phyloP scores from a whole-genome alignment of 2,888 invertebrate genomes.

The Smittia sp. region DNA sequence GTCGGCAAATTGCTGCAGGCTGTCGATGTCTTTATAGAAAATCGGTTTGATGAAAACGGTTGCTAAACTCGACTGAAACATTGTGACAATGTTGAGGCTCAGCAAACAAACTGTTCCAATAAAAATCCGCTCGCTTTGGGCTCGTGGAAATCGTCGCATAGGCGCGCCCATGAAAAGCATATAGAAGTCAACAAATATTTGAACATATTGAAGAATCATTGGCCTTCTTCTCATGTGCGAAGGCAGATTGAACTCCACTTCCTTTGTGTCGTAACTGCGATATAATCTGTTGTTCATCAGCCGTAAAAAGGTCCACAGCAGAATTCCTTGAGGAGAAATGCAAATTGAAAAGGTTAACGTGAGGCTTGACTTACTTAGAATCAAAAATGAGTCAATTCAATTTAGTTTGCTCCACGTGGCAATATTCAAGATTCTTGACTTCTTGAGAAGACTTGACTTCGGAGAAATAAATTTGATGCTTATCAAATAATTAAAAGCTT shows the following conservation, averaged over 20 bases:
- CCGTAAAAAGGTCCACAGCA: slow-evolving; percentile 17
- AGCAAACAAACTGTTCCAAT: slow-evolving; percentile 50
- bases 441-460: no score
- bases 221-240: slow-evolving; percentile 8
- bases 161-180: slow-evolving; percentile 51
- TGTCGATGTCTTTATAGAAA: slow-evolving; percentile 52
- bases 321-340: background rate
- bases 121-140: slow-evolving; percentile 51
- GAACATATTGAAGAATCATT: slow-evolving; percentile 39
- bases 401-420: no score
- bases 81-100: slow-evolving; percentile 52
- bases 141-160: slow-evolving; percentile 49
- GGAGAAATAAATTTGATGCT: no score
- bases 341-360: background rate
- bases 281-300: slow-evolving; percentile 18
- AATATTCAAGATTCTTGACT: no score
- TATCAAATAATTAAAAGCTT: no score
- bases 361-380: background rate
- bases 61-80: slow-evolving; percentile 53
- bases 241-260: slow-evolving; percentile 37
- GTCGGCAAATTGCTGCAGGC: slow-evolving; percentile 50
- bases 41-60: slow-evolving; percentile 52
- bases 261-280: background rate
- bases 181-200: slow-evolving; percentile 50
- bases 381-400: background rate